Evolutionary conservation across 1,140 invertebrate species (phyloP), one percentile per base, ranked within the genome.

Genomic region (Drosophila sechellia): DNA sequence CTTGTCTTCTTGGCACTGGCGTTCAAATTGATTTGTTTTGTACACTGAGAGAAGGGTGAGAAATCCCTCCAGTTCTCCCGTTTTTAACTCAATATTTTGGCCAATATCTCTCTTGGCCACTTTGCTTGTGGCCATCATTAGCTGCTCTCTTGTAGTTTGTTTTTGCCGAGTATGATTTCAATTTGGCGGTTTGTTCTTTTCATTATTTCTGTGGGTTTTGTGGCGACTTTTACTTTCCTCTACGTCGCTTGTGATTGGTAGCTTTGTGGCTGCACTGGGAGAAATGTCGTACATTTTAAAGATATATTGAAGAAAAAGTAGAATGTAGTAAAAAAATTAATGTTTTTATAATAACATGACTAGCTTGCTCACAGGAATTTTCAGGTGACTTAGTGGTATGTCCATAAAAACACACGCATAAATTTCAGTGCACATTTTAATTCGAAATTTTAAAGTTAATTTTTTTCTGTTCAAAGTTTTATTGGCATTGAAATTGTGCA

Each of bases 1-100:
- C 25, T 39, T 39, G 61, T 68, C 22, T 37, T 43, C 37, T 49
- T 73, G 56, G 39, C 66, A 72, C 49, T 46, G 58, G 48, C 43
- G 63, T 58, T 69, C 45, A 64, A 78, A 89, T 89, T 84, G 84
- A 89, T 89, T 89, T 89, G 79, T 65, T 68, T 77, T 73, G 57
- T 55, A 65, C 35, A 61, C 25, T 43, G 37, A 34, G 42, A 35
- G 50, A 70, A 25, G 22, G 45, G 22, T 54, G 65, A 31, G 40
- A 59, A 25, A 46, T 15, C 34, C 34, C 59, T 45, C 1, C 15
- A 5, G 20, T 15, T 34, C 8, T 11, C 25, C 25, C 59, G 13
- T 34, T 48, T 45, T 42, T 17, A 17, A 0, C 12, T n/a, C 25
- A 4, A 27, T 27, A 49, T 34, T 34, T 45, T 11, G 40, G 35